These are phyloP conservation scores for Leptinotarsa haldemani DNA, from an alignment of 2,888 invertebrate species.

Conservation along the genomic window DNA sequence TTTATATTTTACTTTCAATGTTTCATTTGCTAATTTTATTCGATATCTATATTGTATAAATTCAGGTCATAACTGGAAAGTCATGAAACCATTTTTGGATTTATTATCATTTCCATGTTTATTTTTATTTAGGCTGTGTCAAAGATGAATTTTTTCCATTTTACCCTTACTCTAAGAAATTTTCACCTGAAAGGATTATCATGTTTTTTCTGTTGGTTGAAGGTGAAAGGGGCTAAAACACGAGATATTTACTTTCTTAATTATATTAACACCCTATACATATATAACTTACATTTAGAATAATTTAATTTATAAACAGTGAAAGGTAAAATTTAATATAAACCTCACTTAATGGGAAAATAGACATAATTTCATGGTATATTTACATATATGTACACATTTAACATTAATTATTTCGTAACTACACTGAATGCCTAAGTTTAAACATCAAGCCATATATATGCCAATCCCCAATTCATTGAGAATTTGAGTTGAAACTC, in stretches of 20 bases:
- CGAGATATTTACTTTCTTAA: constrained; percentile 24
- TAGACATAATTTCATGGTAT: constrained; percentile 53
- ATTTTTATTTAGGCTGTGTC: no score
- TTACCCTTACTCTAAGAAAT: no score
- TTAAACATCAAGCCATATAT: constrained; percentile 20
- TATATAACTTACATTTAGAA: constrained; percentile 49
- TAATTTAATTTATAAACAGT: constrained; percentile 50
- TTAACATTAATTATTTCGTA: constrained; percentile 42
- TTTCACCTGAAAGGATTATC: no score
- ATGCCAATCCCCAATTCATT: constrained; percentile 11
- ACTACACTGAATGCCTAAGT: constrained; percentile 31
- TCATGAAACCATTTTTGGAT: no score
- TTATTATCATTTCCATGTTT: no score
- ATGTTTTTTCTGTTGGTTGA: no score
- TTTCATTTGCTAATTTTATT: no score
- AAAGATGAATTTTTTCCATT: no score
- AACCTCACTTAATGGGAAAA: constrained; percentile 52
- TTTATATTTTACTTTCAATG: no score
- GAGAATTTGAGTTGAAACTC: constrained; percentile 12
- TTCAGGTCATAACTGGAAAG: no score
- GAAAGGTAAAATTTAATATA: constrained; percentile 45
- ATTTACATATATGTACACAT: constrained; percentile 57
- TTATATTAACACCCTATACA: constrained; percentile 51
- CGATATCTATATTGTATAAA: no score
- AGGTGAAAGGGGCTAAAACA: no score